phyloP scores from a whole-genome alignment of 2,888 invertebrate genomes.

The Campoplex nolae region DNA sequence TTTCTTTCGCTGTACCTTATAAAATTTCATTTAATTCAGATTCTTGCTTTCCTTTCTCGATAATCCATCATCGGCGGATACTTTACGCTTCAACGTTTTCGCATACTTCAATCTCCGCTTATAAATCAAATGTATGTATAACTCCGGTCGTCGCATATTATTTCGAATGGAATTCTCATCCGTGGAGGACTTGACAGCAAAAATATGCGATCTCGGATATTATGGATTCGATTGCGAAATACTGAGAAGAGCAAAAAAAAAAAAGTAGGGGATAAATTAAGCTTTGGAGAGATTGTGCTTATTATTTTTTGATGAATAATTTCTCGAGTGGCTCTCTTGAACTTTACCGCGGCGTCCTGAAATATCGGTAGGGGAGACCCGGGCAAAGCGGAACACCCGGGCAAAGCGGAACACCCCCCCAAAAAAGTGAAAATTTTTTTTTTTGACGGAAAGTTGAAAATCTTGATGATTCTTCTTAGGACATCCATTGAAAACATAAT shows the following conservation, averaged over 20 bases:
- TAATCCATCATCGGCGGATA: background rate
- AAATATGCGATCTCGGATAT: background rate
- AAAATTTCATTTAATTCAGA: background rate
- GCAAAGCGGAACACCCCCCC: too few species aligned
- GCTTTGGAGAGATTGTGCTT: constrained; percentile 33
- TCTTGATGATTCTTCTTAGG: too few species aligned
- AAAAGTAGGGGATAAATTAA: constrained; percentile 5
- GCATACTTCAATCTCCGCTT: background rate
- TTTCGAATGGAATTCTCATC: background rate
- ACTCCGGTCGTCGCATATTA: background rate
- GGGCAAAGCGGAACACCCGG: too few species aligned
- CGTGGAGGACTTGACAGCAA: background rate
- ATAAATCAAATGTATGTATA: background rate
- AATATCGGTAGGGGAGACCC: too few species aligned
- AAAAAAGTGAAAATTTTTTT: too few species aligned
- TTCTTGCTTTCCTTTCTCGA: background rate
- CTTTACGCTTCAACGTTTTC: constrained; percentile 19
- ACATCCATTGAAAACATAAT: too few species aligned
- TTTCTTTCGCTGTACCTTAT: background rate
- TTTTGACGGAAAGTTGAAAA: too few species aligned
- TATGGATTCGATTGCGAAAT: background rate
- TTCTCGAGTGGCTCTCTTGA: constrained; percentile 46
- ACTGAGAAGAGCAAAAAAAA: background rate
- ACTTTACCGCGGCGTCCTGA: constrained; percentile 14
- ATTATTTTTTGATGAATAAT: constrained; percentile 50